These are phyloP conservation scores for Hydrocynus forskahlii DNA, from an alignment of 2,797 vertebrate genomes.

Conservation along the genomic window DNA sequence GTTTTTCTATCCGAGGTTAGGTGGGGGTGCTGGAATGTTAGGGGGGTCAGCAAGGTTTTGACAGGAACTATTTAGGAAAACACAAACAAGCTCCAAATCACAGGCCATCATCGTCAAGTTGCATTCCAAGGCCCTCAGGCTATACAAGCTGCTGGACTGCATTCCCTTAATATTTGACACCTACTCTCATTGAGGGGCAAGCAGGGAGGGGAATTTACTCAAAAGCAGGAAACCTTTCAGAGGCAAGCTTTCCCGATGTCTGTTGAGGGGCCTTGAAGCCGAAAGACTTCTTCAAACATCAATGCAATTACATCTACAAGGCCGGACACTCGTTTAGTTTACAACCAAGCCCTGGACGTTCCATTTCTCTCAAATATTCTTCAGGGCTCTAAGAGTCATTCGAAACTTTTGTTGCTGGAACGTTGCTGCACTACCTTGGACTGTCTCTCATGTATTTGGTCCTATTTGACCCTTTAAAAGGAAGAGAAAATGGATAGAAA, in stretches of 20 bases:
- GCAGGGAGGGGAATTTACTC: not conserved
- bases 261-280: conserved; percentile 16
- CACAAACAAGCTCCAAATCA: not conserved
- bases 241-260: not conserved
- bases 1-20: conserved; percentile 22
- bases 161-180: conserved; percentile 56
- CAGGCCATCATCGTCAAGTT: not conserved
- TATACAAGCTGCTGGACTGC: conserved; percentile 40
- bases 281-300: conserved; percentile 45
- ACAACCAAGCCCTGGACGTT: not conserved
- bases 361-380: not conserved
- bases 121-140: conserved; percentile 34
- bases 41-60: not conserved
- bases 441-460: not conserved
- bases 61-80: conserved; percentile 7
- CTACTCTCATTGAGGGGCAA: not conserved
- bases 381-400: not conserved
- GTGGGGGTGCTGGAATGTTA: conserved; percentile 11
- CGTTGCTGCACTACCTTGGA: not conserved
- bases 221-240: not conserved
- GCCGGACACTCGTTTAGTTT: conserved; percentile 17
- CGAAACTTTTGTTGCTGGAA: not conserved
- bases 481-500: not conserved
- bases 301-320: conserved; percentile 43
- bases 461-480: not conserved